Base-by-base conservation (phyloP, 53 echinoderm and acorn worm species). In the Glandiceps talaboti region DNA sequence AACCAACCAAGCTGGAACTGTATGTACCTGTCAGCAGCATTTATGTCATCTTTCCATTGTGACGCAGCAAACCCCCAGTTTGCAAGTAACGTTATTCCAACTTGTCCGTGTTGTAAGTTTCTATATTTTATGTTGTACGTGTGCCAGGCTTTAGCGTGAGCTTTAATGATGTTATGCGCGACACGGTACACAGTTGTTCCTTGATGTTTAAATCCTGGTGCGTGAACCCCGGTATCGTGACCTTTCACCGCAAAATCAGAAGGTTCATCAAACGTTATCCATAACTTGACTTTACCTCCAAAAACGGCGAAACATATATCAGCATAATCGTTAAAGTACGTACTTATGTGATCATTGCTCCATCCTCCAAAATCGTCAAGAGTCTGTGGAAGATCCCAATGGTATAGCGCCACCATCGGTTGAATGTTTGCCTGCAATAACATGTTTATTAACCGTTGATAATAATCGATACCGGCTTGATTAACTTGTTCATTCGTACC, bases 1-100 rank as follows among this genome's bases (percentile, higher is more conserved):
- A 78, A 78, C 79, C 79, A 78, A 20, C 79, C 79, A 12, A 78
- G 0, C 6, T 26, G 79, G 32, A 78, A 78, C 28, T 78, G 32
- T 0, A 31, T 31, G 1, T 31, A 31, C 1, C 26, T 78, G 6
- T 78, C 32, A 20, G 31, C 32, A 27, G 79, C 79, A 27, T 28
- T 30, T 1, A 78, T 1, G 32, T 78, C 31, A 1, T 12, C 27
- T 1, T 31, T 31, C 25, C 31, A 32, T 27, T 0, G 1, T 27
- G 31, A 26, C 31, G 1, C 31, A 1, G 79, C 27, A 32, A 32
- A 31, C 25, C 32, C 31, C 79, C 79, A 78, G 32, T 78, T 32
- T 6, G 26, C 14, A 78, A 32, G 26, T 27, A 78, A 32, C 20
- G 14, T 31, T 26, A 78, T 31, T 6, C 79, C 79, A 14, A 78